Percentiles rank a stretch among this genome's conserved stretches.
These are phyloP conservation scores for Eriosoma lanigerum DNA, from an alignment of 1,140 invertebrate genomes.

Conservation along the genomic window DNA sequence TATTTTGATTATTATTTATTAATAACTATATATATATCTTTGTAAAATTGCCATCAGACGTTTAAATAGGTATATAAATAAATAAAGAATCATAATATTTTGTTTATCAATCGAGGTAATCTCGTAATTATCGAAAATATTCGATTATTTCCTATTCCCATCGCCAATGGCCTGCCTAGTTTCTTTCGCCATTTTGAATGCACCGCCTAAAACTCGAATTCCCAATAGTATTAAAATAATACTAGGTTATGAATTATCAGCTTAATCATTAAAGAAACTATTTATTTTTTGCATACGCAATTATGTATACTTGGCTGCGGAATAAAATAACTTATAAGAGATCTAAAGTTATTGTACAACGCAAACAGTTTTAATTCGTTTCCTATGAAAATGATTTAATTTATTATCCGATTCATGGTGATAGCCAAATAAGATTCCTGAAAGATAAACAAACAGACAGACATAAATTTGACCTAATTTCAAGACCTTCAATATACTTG, in stretches of 20 bases:
- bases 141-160: no score
- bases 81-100: no score
- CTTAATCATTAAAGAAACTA: no score
- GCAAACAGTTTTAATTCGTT: slow-evolving; percentile 15
- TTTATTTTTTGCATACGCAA: background rate
- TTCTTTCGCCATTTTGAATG: no score
- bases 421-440: background rate
- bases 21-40: no score
- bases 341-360: background rate
- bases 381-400: background rate
- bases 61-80: no score
- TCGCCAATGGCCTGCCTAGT: no score
- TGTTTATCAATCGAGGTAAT: no score
- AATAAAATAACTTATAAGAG: background rate
- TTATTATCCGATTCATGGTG: background rate
- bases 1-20: no score
- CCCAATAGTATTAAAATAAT: background rate
- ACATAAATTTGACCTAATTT: slow-evolving; percentile 5
- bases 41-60: no score
- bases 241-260: no score
- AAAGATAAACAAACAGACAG: background rate
- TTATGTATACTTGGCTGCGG: background rate
- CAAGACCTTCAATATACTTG: background rate
- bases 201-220: background rate
- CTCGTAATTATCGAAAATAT: no score